Percentiles rank a stretch among this genome's conserved stretches.
These are phyloP conservation scores for Natator depressus DNA, from an alignment of 2,113 vertebrate species.

Conservation along the genomic window DNA sequence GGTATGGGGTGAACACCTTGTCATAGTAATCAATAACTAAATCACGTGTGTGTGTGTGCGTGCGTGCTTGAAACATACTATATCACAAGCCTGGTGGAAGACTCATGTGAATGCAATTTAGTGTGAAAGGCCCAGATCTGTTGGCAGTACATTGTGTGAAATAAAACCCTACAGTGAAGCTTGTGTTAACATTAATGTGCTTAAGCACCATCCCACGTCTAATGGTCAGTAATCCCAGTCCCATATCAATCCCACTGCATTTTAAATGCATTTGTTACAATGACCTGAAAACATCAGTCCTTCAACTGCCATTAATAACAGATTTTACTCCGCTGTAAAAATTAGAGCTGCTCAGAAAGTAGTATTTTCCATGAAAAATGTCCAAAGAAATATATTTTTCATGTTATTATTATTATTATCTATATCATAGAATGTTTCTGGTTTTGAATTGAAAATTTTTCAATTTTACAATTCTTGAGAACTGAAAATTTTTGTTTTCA, in stretches of 20 bases:
- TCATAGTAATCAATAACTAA: neutral
- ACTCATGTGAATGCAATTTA: neutral
- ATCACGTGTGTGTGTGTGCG: neutral
- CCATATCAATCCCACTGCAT: neutral
- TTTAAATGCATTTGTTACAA: neutral
- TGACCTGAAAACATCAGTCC: neutral
- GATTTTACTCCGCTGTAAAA: neutral
- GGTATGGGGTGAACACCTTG: no score
- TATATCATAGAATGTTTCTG: fast-evolving
- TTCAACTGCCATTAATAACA: neutral
- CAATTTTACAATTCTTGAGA: neutral
- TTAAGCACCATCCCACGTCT: neutral
- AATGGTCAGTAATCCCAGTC: neutral
- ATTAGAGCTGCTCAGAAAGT: neutral
- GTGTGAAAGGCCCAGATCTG: neutral
- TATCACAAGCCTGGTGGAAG: neutral
- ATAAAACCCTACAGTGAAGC: neutral
- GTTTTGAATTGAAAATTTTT: neutral
- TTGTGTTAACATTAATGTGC: neutral
- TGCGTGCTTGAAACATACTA: neutral
- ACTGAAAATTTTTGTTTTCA: neutral
- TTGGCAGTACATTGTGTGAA: neutral
- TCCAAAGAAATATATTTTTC: fast-evolving
- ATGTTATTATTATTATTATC: neutral
- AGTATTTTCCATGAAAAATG: neutral